phyloP scores from a whole-genome alignment of 2,888 invertebrate species.

The Magallana nippona region DNA sequence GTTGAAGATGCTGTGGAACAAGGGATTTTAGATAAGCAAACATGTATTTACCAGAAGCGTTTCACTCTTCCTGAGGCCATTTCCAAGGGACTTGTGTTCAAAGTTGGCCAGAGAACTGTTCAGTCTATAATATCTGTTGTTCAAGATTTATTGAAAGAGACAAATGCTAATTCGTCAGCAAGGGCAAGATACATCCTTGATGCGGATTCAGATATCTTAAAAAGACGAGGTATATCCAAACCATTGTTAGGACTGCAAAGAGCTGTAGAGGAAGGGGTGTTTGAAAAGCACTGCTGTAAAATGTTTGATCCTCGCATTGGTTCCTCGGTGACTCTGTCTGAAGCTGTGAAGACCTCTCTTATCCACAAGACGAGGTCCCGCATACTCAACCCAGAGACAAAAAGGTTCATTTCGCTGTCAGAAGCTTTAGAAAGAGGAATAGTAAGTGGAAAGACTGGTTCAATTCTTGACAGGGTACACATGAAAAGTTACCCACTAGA shows the following conservation, averaged over 20 bases:
- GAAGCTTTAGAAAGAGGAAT: constrained; percentile 90
- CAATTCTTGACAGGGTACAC: constrained; percentile 61
- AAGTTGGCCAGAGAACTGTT: constrained; percentile 54
- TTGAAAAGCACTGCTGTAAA: constrained; percentile 59
- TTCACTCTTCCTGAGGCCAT: constrained; percentile 94
- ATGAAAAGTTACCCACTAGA: constrained; percentile 88
- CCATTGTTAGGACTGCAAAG: constrained; percentile 50
- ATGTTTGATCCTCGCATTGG: constrained; percentile 60
- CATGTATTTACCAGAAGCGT: constrained; percentile 84
- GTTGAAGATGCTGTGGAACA: constrained; percentile 86
- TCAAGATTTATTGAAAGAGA: constrained; percentile 47
- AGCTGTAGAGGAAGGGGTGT: constrained; percentile 63
- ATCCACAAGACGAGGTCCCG: constrained; percentile 62
- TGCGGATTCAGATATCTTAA: constrained; percentile 40
- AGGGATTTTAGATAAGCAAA: constrained; percentile 85
- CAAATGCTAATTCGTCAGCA: constrained; percentile 48
- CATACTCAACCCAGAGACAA: constrained; percentile 87
- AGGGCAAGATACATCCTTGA: constrained; percentile 46
- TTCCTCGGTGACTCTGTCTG: constrained; percentile 82
- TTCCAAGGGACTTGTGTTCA: constrained; percentile 87
- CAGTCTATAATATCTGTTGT: constrained; percentile 50
- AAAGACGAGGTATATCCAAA: constrained; percentile 43
- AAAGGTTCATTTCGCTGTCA: constrained; percentile 89
- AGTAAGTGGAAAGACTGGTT: constrained; percentile 83
- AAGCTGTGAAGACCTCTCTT: constrained; percentile 62